phyloP scores from a whole-genome alignment of 2,888 invertebrate species.

The Petrolisthes manimaculis region DNA sequence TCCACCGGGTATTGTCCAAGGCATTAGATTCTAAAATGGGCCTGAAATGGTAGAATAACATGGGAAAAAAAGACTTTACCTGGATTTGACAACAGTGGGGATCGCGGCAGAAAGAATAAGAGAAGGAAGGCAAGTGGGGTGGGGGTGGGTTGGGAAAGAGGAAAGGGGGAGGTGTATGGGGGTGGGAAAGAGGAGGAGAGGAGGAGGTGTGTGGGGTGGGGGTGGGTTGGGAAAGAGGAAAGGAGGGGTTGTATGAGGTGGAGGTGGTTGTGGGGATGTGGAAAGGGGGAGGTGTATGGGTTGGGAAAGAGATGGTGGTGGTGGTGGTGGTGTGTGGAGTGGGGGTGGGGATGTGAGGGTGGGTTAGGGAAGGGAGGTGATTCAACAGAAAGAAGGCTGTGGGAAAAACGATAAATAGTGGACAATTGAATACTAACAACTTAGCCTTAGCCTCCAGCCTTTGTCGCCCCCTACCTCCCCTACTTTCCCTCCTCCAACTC shows the following conservation, averaged over 20 bases:
- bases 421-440: conserved; percentile 21
- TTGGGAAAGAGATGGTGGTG: no score
- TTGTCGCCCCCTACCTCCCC: background rate
- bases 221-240: background rate
- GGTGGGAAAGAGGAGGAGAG: background rate
- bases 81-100: background rate
- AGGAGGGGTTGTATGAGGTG: background rate
- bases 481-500: background rate
- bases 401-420: background rate
- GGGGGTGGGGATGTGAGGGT: background rate
- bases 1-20: no score
- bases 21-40: no score
- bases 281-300: background rate
- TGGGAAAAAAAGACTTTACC: background rate
- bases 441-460: background rate
- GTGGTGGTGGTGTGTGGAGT: background rate
- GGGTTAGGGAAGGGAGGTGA: background rate
- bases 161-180: background rate
- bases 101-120: background rate
- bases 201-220: no score
- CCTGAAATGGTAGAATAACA: no score
- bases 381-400: background rate
- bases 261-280: background rate
- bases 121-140: background rate
- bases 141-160: background rate